Conservation (phyloP, 35 echinoderm and acorn worm species). For the Ophiothrix spiculata region DNA sequence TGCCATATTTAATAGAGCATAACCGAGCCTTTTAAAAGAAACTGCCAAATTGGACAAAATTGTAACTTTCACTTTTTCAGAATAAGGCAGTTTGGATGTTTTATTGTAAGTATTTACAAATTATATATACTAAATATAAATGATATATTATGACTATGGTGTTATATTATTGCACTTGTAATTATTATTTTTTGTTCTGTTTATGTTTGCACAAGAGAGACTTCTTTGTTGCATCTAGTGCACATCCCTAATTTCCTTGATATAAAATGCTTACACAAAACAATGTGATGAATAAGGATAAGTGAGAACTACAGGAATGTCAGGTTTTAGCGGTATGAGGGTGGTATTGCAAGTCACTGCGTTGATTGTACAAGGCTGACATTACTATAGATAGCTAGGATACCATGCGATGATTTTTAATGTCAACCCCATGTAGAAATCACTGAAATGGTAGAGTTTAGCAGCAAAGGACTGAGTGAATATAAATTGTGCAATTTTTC, state of each 20-base stretch:
- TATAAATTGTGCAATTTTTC: not conserved
- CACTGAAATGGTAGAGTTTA: not conserved
- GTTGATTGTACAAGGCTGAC: not conserved
- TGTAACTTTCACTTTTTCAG: not conserved
- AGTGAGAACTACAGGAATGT: conserved; percentile 4
- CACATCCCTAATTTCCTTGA: not conserved
- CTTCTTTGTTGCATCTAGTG: not conserved
- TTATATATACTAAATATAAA: conserved; percentile 9
- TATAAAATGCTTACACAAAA: not conserved
- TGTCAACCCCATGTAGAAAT: not conserved
- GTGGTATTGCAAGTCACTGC: not conserved
- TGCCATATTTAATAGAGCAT: not conserved
- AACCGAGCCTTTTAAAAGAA: not conserved
- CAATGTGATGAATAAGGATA: not conserved
- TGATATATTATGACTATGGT: not conserved
- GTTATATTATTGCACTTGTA: conserved; percentile 16
- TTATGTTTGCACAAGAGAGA: not conserved
- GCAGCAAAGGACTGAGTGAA: not conserved
- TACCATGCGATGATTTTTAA: not conserved
- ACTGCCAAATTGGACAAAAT: not conserved
- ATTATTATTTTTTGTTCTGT: not conserved
- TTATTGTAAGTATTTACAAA: not conserved
- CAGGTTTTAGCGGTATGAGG: not conserved
- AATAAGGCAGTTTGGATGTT: not conserved
- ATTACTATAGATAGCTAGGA: not conserved